A percentile compares a stretch with the other conserved stretches of the same genome.
These are phyloP conservation scores for Catharus fuscescens DNA, from an alignment of 2,113 vertebrate species.

Conservation along the genomic window DNA sequence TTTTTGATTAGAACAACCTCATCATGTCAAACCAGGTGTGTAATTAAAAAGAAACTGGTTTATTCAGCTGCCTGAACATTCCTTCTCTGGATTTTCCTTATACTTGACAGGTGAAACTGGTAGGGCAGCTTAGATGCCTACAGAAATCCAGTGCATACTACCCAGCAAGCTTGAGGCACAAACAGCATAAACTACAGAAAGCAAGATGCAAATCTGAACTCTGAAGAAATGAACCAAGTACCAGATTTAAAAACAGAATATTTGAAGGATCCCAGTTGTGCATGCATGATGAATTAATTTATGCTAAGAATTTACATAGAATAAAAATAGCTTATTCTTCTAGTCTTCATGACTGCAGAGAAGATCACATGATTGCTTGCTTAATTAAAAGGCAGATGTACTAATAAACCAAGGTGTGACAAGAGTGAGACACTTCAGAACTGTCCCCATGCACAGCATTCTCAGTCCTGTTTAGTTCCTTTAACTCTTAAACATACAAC, in stretches of 20 bases:
- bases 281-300: constrained; percentile 19
- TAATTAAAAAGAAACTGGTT: constrained; percentile 30
- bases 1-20: neutral
- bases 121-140: neutral
- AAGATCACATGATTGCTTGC: neutral
- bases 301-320: constrained; percentile 14
- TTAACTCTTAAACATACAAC: neutral
- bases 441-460: neutral
- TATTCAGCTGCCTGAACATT: neutral
- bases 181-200: neutral
- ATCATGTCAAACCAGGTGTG: neutral
- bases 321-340: constrained; percentile 47
- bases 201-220: neutral
- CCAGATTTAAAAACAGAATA: neutral
- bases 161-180: neutral
- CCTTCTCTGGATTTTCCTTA: neutral
- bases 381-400: constrained; percentile 49
- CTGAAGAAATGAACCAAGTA: neutral
- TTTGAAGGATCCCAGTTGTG: neutral
- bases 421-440: neutral
- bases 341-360: neutral
- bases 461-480: neutral
- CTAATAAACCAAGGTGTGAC: constrained; percentile 49
- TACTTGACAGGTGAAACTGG: constrained; percentile 30
- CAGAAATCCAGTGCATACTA: neutral